Evolutionary conservation across 53 echinoderm and acorn worm genomes (phyloP).

Genomic region (Hippasteria phrygiana): DNA sequence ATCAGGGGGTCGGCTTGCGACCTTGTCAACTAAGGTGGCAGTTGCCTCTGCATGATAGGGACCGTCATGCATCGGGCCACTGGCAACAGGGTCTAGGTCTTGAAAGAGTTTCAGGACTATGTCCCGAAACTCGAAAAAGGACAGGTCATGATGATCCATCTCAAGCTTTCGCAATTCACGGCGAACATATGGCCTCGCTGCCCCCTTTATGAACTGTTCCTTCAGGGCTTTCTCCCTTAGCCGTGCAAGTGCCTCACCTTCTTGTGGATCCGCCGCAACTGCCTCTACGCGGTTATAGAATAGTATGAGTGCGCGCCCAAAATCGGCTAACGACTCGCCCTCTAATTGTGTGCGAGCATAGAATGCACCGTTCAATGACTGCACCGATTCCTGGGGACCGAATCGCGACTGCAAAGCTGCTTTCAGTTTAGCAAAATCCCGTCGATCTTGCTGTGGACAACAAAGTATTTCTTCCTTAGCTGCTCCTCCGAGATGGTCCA

Average conservation of each 20-base stretch:
- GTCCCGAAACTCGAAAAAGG: conserved; percentile 20
- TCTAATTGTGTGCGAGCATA: conserved; percentile 3
- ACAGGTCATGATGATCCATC: conserved; percentile 4
- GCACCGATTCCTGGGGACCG: conserved; percentile 3
- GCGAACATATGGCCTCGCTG: not conserved
- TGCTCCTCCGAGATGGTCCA: not conserved
- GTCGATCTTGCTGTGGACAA: not conserved
- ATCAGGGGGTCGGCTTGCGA: not conserved
- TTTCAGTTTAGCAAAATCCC: not conserved
- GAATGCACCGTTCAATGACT: conserved; percentile 1
- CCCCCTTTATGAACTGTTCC: conserved; percentile 25
- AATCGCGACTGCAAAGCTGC: not conserved
- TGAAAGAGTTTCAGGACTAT: not conserved
- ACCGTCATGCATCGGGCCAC: not conserved
- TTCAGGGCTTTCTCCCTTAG: conserved; percentile 9
- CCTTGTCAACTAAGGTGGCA: not conserved
- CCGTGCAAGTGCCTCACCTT: not conserved
- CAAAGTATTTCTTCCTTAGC: conserved; percentile 16
- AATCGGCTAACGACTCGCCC: not conserved
- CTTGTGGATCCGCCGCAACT: conserved; percentile 8
- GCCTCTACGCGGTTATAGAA: conserved; percentile 19
- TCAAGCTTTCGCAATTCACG: not conserved
- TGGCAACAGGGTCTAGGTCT: not conserved
- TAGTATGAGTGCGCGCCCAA: not conserved
- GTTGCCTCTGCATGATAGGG: no score